phyloP scores from a whole-genome alignment of 2,888 invertebrate genomes.

The Microctonus aethiopoides region DNA sequence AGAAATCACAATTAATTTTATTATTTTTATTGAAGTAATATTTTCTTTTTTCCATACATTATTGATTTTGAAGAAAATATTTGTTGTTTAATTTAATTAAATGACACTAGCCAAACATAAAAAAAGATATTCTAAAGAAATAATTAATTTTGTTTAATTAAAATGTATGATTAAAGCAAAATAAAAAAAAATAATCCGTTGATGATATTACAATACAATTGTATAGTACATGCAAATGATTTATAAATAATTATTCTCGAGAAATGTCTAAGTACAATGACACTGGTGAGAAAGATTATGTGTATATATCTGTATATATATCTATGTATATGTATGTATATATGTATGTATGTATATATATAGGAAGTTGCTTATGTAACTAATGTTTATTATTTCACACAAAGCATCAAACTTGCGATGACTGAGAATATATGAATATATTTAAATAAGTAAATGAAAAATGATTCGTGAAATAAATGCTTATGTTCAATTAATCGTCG shows the following conservation, averaged over 20 bases:
- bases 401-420: slow-evolving; percentile 1
- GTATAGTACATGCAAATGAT: background rate
- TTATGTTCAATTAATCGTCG: slow-evolving; percentile 17
- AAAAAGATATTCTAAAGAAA: slow-evolving; percentile 3
- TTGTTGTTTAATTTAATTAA: background rate
- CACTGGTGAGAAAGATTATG: background rate
- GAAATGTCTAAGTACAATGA: slow-evolving; percentile 20
- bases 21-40: slow-evolving; percentile 25
- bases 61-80: background rate
- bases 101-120: background rate
- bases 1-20: background rate
- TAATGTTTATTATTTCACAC: slow-evolving; percentile 12
- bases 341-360: background rate
- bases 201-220: background rate
- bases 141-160: background rate
- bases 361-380: slow-evolving; percentile 2
- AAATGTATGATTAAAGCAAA: background rate
- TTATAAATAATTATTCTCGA: slow-evolving; percentile 19
- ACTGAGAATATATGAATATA: background rate
- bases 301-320: background rate
- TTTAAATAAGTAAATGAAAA: background rate
- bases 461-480: slow-evolving; percentile 28
- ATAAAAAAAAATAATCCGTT: background rate
- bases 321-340: background rate
- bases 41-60: slow-evolving; percentile 4